These are phyloP conservation scores for Melanerpes aurifrons DNA, from an alignment of 2,113 vertebrate species.

Conservation along the genomic window DNA sequence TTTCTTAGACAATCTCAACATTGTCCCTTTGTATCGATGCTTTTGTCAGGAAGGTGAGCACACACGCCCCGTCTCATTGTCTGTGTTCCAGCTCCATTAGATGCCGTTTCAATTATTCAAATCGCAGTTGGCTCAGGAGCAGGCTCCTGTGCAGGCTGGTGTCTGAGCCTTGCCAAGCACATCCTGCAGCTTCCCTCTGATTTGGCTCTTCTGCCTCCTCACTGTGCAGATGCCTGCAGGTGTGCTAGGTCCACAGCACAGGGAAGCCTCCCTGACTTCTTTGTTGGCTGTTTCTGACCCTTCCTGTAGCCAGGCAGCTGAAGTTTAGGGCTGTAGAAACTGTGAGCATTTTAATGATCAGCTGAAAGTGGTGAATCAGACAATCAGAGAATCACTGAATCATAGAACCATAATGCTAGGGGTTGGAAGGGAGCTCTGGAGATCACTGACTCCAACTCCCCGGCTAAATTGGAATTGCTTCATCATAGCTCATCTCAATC, in stretches of 20 bases:
- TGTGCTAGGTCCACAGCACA: background rate
- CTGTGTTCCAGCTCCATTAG: constrained; percentile 28
- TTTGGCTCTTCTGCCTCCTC: background rate
- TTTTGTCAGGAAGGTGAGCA: constrained; percentile 31
- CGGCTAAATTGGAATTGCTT: too few relatives aligned
- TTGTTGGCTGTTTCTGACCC: background rate
- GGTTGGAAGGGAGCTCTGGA: too few relatives aligned
- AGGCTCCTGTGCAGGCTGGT: constrained; percentile 2
- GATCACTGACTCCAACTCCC: too few relatives aligned
- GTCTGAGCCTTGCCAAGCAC: constrained; percentile 19
- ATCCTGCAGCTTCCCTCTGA: background rate
- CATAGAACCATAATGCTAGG: too few relatives aligned
- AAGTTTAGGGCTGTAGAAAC: background rate
- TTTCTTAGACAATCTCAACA: constrained; percentile 68
- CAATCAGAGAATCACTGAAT: background rate
- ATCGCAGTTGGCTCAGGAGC: constrained; percentile 3
- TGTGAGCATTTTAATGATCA: background rate
- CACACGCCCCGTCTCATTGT: background rate
- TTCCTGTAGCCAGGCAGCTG: background rate
- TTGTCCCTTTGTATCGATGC: constrained; percentile 59
- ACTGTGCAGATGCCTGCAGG: background rate
- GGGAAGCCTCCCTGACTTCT: background rate
- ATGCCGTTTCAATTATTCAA: constrained; percentile 12
- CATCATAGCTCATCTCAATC: too few relatives aligned
- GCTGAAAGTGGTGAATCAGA: background rate